Evolutionary conservation across 2,888 invertebrate genomes (phyloP).

Genomic region (Chaitophorus viminalis): DNA sequence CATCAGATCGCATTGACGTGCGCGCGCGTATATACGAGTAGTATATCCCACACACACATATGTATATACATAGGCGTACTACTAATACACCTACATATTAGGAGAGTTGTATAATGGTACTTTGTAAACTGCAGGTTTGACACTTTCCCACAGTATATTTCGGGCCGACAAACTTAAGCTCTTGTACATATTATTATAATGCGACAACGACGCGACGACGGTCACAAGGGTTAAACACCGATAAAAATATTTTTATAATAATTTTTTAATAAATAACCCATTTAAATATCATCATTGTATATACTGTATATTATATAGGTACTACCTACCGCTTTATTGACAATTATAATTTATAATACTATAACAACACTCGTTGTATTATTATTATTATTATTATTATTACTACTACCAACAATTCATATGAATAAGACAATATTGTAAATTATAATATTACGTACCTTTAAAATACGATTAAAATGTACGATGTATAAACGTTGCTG

Average conservation of each 20-base stretch:
- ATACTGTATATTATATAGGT: too few species aligned
- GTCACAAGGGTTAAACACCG: neutral
- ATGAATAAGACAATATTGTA: too few species aligned
- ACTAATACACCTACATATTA: too few species aligned
- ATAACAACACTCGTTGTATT: neutral
- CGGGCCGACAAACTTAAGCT: slow-evolving; percentile 26
- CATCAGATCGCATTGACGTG: slow-evolving; percentile 24
- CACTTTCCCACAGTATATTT: slow-evolving; percentile 47
- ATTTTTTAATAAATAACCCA: neutral
- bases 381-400: neutral
- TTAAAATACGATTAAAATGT: too few species aligned
- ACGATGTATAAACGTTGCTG: too few species aligned
- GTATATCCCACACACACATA: neutral
- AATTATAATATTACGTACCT: too few species aligned
- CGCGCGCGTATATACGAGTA: neutral
- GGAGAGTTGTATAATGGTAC: neutral
- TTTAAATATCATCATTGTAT: too few species aligned
- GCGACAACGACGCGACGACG: too few species aligned
- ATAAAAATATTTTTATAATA: neutral
- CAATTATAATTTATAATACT: neutral
- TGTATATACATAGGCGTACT: neutral
- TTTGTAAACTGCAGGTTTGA: slow-evolving; percentile 12
- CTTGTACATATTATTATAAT: neutral
- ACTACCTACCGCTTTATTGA: neutral
- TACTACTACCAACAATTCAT: too few species aligned